Evolutionary conservation across 2,888 invertebrate species (phyloP).

Genomic region (Cantharis nigra): DNA sequence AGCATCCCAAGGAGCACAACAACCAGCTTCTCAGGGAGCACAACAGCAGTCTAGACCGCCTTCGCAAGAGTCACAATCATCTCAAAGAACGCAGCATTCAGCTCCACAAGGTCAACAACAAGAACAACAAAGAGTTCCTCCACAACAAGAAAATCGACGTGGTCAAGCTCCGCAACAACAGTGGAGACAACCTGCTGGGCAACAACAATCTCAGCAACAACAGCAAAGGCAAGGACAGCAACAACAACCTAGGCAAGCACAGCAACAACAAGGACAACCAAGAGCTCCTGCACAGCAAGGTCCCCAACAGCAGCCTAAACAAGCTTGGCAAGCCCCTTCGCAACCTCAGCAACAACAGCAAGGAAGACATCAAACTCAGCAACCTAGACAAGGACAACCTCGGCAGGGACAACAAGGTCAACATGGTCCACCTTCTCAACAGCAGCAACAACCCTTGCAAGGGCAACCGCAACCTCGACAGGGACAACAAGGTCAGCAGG

Average conservation of each 20-base stretch:
- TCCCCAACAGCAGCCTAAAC: not conserved
- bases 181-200: not conserved
- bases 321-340: not conserved
- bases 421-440: no score
- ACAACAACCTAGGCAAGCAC: not conserved
- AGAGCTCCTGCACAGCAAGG: no score
- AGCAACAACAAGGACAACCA: no score
- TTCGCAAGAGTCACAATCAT: not conserved
- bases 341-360: not conserved
- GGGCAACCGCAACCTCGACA: slow-evolving; percentile 3
- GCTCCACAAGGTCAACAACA: no score
- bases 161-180: not conserved
- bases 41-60: no score
- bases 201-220: not conserved
- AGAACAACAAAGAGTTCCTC: not conserved
- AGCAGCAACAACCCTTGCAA: slow-evolving; percentile 8
- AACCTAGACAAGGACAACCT: slow-evolving; percentile 6
- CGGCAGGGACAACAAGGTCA: slow-evolving; percentile 1
- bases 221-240: not conserved
- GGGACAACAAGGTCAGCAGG: slow-evolving; percentile 5
- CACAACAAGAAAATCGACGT: not conserved
- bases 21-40: not conserved
- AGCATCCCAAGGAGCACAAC: not conserved
- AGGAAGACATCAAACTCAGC: not conserved
- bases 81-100: not conserved